phyloP scores from a whole-genome alignment of 92 coral and sea anemone genomes.

The Ricordea florida region DNA sequence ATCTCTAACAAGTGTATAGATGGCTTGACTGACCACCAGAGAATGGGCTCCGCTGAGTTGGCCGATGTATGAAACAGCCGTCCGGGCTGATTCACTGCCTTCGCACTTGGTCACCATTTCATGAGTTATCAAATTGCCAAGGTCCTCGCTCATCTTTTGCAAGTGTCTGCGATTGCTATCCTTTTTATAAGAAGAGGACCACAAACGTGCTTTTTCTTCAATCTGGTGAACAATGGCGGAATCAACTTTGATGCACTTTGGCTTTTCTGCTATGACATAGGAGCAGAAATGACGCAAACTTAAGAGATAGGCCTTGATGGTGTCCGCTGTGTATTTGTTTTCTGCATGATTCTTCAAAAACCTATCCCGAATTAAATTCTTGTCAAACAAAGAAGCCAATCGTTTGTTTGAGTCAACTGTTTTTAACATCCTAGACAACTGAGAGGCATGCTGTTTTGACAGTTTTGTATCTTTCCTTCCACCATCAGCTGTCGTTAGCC shows the following conservation, averaged over 20 bases:
- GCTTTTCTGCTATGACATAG: neutral
- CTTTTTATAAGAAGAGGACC: neutral
- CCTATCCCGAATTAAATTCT: neutral
- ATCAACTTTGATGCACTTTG: neutral
- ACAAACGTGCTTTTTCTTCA: neutral
- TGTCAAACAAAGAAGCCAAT: neutral
- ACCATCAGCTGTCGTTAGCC: too few species aligned
- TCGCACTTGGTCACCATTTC: neutral
- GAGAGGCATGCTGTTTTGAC: too few species aligned
- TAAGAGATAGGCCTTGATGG: constrained; percentile 8
- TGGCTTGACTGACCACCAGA: neutral
- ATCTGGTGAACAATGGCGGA: neutral
- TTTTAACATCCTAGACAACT: too few species aligned
- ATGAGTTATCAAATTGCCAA: neutral
- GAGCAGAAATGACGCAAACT: constrained; percentile 7
- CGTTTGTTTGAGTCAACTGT: neutral
- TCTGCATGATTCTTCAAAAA: neutral
- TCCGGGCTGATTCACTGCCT: constrained; percentile 2
- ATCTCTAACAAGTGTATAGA: neutral
- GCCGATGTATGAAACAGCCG: neutral
- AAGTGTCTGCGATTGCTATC: neutral
- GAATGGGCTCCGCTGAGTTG: neutral
- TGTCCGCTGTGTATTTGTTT: neutral
- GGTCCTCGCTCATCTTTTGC: constrained; percentile 1
- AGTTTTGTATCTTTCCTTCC: too few species aligned